Base-by-base conservation (phyloP, 2,797 vertebrate species). In the Allobates femoralis region DNA sequence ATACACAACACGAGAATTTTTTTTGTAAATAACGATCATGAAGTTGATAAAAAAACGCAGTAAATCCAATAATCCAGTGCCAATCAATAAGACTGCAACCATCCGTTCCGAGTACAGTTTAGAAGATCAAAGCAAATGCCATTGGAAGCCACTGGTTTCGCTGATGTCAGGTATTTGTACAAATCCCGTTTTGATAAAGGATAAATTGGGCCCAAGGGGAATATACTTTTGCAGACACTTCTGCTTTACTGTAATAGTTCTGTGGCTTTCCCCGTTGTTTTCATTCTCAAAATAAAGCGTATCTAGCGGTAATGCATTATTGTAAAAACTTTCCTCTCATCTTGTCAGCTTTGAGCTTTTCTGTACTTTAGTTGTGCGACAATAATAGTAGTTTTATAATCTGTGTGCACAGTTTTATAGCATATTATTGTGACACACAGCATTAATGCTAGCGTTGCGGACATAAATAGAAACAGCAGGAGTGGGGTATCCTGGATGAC, bases 301-400 rank as follows among this genome's bases (percentile, higher is more conserved):
- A 73, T 56, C 23, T 41, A 58, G 51, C 14, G 12, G 11, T 69
- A 83, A 83, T 56, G 81, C 26, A 56, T 73, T 41, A 55, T 69
- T 81, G n/a, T 81, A 81, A 66, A 81, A n/a, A 46, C 58, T 79
- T 58, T 60, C 19, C 28, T 79, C 30, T 80, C 60, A 66, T 41
- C 62, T 81, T 81, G 46, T 69, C 79, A 67, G 50, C 46, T 66
- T 67, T 67, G 51, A 66, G 51, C 66, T 83, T 83, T 73, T n/a
- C 37, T 80, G 78, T 66, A 73, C 66, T 73, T 53, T 82, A 55
- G 64, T 51, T 71, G 32, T 73, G 50, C 28, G 5, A 32, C 32
- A 71, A 83, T 26, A 32, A 83, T n/a, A 83, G 30, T 34, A 26
- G n/a, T 55, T 34, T 56, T 56, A 53, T 56, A 83, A n/a, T 79